Conservation (phyloP, 2,113 vertebrate species). For the Corydoras maculifer region DNA sequence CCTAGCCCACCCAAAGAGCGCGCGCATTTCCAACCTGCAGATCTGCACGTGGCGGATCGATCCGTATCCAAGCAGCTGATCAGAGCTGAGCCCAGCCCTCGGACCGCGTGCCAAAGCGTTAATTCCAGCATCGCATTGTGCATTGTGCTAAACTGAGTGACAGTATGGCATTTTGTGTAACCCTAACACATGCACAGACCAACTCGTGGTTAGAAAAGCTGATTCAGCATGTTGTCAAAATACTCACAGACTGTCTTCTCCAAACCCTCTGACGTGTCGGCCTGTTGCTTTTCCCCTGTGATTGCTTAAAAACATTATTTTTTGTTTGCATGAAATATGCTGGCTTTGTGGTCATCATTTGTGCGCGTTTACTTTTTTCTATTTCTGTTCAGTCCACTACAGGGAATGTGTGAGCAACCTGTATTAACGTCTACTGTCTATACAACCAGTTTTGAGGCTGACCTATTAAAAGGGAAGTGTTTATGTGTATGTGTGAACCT, state of each 20-base stretch:
- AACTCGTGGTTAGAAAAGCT: slow-evolving; percentile 24
- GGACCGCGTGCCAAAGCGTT: too few relatives aligned
- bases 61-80: too few relatives aligned
- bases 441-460: slow-evolving; percentile 52
- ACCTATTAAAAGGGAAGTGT: slow-evolving; percentile 48
- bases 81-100: too few relatives aligned
- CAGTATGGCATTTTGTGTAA: slow-evolving; percentile 37
- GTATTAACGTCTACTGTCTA: slow-evolving; percentile 50
- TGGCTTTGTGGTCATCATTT: slow-evolving; percentile 51
- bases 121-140: too few relatives aligned
- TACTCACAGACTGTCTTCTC: not conserved
- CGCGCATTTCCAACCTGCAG: not conserved
- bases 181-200: slow-evolving; percentile 11
- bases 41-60: not conserved
- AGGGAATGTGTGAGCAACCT: slow-evolving; percentile 9
- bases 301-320: slow-evolving; percentile 7
- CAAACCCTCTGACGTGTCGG: not conserved
- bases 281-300: slow-evolving; percentile 1
- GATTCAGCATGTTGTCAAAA: slow-evolving; percentile 18
- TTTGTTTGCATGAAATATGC: slow-evolving; percentile 6
- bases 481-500: slow-evolving; percentile 43
- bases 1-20: too few relatives aligned
- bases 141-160: slow-evolving; percentile 13
- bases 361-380: slow-evolving; percentile 11
- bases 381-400: slow-evolving; percentile 24